These are phyloP conservation scores for Meloidogyne hapla DNA, from an alignment of 1,140 invertebrate genomes.

Conservation along the genomic window DNA sequence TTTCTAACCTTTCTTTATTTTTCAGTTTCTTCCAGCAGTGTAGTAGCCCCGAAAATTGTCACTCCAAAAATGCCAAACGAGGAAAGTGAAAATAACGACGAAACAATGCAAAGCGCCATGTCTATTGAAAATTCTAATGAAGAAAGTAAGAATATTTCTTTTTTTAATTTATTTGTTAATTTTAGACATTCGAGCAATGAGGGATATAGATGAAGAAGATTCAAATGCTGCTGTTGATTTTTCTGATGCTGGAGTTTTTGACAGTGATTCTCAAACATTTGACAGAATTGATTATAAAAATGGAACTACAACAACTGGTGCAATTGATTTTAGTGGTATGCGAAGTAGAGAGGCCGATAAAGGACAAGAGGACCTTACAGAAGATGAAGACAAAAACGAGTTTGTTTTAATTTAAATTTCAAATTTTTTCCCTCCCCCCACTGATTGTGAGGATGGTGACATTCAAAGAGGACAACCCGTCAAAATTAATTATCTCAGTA, in stretches of 20 bases:
- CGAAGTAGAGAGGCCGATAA: constrained; percentile 37
- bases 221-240: constrained; percentile 44
- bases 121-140: constrained; percentile 43
- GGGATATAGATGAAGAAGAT: constrained; percentile 39
- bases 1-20: constrained; percentile 12
- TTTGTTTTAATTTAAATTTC: not conserved
- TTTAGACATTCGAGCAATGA: constrained; percentile 14
- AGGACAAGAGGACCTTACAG: not conserved
- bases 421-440: no score
- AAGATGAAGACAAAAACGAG: constrained; percentile 25
- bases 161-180: not conserved
- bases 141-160: constrained; percentile 32
- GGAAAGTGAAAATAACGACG: constrained; percentile 19
- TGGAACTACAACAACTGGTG: constrained; percentile 2
- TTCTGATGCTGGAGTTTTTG: constrained; percentile 40
- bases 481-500: no score
- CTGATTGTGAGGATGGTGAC: no score
- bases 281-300: constrained; percentile 34
- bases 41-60: constrained; percentile 19
- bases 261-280: constrained; percentile 41
- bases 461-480: no score
- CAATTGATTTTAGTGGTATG: constrained; percentile 47
- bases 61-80: not conserved
- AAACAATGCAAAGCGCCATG: constrained; percentile 23
- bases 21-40: constrained; percentile 15